phyloP scores from a whole-genome alignment of 2,797 vertebrate species.

The Poeciliopsis paucimaculata region DNA sequence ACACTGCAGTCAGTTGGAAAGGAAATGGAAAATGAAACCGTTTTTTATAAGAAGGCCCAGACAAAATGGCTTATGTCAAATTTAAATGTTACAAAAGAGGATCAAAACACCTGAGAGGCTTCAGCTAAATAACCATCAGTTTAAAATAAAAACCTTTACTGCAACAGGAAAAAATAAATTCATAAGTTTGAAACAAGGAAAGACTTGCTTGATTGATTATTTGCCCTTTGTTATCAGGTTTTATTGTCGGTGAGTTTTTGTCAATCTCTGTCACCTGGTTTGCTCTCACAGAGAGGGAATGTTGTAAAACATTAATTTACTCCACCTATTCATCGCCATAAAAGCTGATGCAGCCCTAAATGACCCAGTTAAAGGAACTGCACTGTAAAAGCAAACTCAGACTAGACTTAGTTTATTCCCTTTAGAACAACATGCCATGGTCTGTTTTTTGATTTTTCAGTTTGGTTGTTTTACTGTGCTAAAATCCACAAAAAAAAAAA shows the following conservation, averaged over 20 bases:
- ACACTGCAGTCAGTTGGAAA: neutral
- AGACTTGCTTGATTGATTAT: neutral
- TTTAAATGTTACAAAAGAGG: neutral
- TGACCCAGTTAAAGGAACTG: neutral
- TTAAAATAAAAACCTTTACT: neutral
- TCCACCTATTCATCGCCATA: neutral
- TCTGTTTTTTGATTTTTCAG: neutral
- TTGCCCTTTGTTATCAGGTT: neutral
- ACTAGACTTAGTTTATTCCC: neutral
- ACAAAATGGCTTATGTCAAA: neutral
- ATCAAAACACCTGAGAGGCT: neutral
- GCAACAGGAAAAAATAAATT: neutral
- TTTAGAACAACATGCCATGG: neutral
- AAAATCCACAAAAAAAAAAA: neutral
- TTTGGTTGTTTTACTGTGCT: neutral
- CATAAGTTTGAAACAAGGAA: neutral
- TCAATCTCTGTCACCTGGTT: neutral
- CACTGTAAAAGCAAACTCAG: neutral
- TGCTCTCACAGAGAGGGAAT: neutral
- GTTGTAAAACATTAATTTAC: neutral
- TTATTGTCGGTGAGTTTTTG: neutral
- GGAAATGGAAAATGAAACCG: slow-evolving; percentile 42
- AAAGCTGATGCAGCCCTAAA: neutral
- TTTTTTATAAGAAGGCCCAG: neutral
- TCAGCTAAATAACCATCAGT: too few species aligned